Conservation (phyloP, 2,888 invertebrate species). For the Cryptophagus acutangulus region DNA sequence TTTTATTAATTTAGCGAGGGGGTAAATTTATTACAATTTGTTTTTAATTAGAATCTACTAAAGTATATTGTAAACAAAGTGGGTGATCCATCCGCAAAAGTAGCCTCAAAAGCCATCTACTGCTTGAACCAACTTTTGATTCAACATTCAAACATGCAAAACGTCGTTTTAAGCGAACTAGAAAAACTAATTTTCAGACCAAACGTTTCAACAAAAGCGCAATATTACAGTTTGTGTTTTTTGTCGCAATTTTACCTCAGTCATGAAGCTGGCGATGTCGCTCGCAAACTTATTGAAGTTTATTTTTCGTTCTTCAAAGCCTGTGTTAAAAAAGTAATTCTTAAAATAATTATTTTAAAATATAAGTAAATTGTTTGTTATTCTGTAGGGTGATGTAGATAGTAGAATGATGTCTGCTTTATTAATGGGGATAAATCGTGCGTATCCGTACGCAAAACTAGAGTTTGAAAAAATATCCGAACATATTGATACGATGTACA, state of each 20-base stretch:
- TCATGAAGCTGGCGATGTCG: slow-evolving; percentile 68
- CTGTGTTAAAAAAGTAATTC: slow-evolving; percentile 73
- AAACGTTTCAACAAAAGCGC: slow-evolving; percentile 79
- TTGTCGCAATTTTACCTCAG: slow-evolving; percentile 78
- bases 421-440: slow-evolving; percentile 76
- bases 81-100: slow-evolving; percentile 85
- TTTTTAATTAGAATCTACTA: slow-evolving; percentile 58
- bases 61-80: slow-evolving; percentile 86
- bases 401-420: slow-evolving; percentile 79
- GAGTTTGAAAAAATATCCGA: slow-evolving; percentile 55
- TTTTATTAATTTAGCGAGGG: neutral
- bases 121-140: slow-evolving; percentile 76
- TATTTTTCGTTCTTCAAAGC: slow-evolving; percentile 97
- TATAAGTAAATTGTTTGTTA: slow-evolving; percentile 1
- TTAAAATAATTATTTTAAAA: no score
- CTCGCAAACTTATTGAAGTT: slow-evolving; percentile 78
- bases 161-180: slow-evolving; percentile 78
- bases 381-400: slow-evolving; percentile 65
- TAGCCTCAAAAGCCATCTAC: slow-evolving; percentile 84
- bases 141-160: slow-evolving; percentile 89
- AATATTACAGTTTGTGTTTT: slow-evolving; percentile 91
- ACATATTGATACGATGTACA: slow-evolving; percentile 73
- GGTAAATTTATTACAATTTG: neutral
- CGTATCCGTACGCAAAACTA: slow-evolving; percentile 75
- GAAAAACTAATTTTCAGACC: slow-evolving; percentile 82